Base-by-base conservation (phyloP, 2,888 invertebrate species). In the Schrankia costaestrigalis region DNA sequence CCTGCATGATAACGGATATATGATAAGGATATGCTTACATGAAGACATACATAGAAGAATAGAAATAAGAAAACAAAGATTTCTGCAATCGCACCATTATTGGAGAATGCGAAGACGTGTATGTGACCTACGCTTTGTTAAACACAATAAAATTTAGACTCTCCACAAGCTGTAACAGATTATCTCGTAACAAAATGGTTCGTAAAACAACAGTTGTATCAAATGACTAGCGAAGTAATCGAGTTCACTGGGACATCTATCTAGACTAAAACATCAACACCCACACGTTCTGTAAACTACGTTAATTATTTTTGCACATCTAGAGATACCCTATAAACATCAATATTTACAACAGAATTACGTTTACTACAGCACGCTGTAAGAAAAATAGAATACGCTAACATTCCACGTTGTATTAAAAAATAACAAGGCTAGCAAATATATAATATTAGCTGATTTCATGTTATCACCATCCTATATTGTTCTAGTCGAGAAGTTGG, bases 371-470 rank as follows among this genome's bases (percentile, higher is more conserved):
- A 26, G 11, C n/a, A n/a, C n/a, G 17, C 41, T 27, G 15, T 41
- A 46, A 28, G 41, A 31, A 23, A 35, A 31, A 29, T 25, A 52
- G 54, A 57, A 31, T n/a, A n/a, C n/a, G n/a, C n/a, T n/a, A 26
- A 42, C 57, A 66, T 72, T 62, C 57, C 57, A 54, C 48, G 40
- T 59, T 56, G 50, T 57, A 57, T 56, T 67, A 64, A 71, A 66
- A 71, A 78, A 71, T 71, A 72, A 71, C 70, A 41, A 61, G 45
- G n/a, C n/a, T n/a, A n/a, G n/a, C n/a, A n/a, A n/a, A n/a, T n/a
- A n/a, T n/a, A n/a, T n/a, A n/a, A n/a, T n/a, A n/a, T n/a, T n/a
- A n/a, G n/a, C n/a, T n/a, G n/a, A n/a, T n/a, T n/a, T n/a, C n/a
- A n/a, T n/a, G n/a, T n/a, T n/a, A n/a, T n/a, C n/a, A n/a, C n/a